phyloP scores from a whole-genome alignment of 2,888 invertebrate species.

The Gastracanthus pulcherrimus region DNA sequence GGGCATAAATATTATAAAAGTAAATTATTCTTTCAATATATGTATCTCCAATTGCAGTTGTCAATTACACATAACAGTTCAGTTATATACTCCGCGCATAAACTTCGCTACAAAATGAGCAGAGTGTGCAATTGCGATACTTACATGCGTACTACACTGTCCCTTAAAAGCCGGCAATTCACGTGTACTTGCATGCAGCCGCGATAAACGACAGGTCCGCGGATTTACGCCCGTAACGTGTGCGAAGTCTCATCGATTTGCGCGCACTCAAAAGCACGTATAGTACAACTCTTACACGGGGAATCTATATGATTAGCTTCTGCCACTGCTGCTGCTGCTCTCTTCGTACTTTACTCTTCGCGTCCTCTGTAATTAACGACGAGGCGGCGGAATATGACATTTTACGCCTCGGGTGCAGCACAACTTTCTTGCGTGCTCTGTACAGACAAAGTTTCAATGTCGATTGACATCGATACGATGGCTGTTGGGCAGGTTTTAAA shows the following conservation, averaged over 20 bases:
- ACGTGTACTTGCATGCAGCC: neutral
- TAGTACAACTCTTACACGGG: conserved; percentile 10
- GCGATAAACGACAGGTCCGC: neutral
- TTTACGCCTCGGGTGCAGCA: too few species aligned
- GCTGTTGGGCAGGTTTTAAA: too few species aligned
- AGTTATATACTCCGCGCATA: neutral
- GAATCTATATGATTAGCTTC: conserved; percentile 50
- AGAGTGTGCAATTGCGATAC: neutral
- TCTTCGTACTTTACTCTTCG: conserved; percentile 9
- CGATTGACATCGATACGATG: too few species aligned
- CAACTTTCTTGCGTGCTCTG: too few species aligned
- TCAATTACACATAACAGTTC: neutral
- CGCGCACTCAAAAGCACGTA: neutral
- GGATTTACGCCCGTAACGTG: conserved; percentile 1
- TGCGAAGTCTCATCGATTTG: neutral
- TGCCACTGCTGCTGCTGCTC: neutral
- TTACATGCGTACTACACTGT: neutral
- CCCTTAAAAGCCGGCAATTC: neutral
- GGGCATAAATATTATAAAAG: too few species aligned
- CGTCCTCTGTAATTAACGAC: conserved; percentile 24
- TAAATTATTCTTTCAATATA: neutral
- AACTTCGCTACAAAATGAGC: neutral
- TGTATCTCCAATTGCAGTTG: too few species aligned
- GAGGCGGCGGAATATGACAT: too few species aligned
- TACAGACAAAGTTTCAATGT: too few species aligned